A percentile compares a stretch with the other conserved stretches of the same genome.
phyloP scores from a whole-genome alignment of 2,888 invertebrate species.

The Dicyrtomina minuta region DNA sequence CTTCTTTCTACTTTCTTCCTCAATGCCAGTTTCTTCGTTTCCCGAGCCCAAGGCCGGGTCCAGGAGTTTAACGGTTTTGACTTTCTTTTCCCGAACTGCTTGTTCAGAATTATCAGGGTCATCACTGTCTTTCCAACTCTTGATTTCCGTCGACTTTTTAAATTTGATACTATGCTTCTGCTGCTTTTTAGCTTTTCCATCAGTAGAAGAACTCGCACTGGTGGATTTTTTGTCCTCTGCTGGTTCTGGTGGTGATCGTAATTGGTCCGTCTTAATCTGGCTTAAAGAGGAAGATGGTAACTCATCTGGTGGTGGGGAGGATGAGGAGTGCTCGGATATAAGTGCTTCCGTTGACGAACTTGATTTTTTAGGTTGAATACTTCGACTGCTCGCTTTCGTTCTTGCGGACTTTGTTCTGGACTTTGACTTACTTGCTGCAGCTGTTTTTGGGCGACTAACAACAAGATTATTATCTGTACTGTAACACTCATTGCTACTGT shows the following conservation, averaged over 20 bases:
- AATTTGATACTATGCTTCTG: not conserved
- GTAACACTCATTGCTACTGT: not conserved
- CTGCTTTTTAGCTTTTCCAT: too few relatives aligned
- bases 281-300: not conserved
- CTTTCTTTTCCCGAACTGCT: too few relatives aligned
- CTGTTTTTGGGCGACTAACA: slow-evolving; percentile 11
- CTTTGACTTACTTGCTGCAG: slow-evolving; percentile 25
- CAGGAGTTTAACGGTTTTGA: slow-evolving; percentile 21
- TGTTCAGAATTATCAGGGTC: not conserved
- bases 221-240: not conserved
- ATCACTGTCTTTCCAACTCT: not conserved
- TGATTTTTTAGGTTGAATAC: not conserved
- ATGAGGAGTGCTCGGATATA: slow-evolving; percentile 22
- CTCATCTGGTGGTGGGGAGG: slow-evolving; percentile 17
- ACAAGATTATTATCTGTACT: too few relatives aligned
- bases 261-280: not conserved
- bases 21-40: too few relatives aligned
- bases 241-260: not conserved
- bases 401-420: slow-evolving; percentile 14
- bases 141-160: not conserved
- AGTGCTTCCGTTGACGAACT: slow-evolving; percentile 31
- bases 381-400: not conserved
- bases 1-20: slow-evolving; percentile 2
- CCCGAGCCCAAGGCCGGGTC: not conserved
- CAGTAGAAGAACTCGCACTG: too few relatives aligned